Base-by-base conservation (phyloP, 92 coral and sea anemone genomes). In the Epizoanthus illoricatus region DNA sequence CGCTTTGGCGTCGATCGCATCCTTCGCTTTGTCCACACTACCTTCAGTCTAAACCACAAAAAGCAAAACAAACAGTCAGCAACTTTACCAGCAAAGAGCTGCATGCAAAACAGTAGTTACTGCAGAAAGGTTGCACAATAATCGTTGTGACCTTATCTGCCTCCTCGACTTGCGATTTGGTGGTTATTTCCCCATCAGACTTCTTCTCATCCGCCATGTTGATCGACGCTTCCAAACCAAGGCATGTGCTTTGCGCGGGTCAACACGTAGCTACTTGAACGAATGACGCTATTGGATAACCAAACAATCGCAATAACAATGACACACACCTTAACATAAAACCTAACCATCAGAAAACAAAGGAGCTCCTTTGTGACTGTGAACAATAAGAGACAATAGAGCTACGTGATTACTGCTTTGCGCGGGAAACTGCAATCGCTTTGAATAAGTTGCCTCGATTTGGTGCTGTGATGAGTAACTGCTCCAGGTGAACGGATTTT, bases 241-340 rank as follows among this genome's bases (percentile, higher is more conserved):
- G 89, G 92, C 96, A 89, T 92, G 96, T 87, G 93, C 94, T 89
- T 89, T 81, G 90, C 90, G 93, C 93, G 93, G 97, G 93, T n/a
- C n/a, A n/a, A n/a, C n/a, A n/a, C n/a, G n/a, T n/a, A n/a, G n/a
- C n/a, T n/a, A n/a, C n/a, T n/a, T n/a, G n/a, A n/a, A n/a, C n/a
- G n/a, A n/a, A n/a, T n/a, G n/a, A n/a, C n/a, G n/a, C n/a, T n/a
- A n/a, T n/a, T n/a, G n/a, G n/a, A n/a, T n/a, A n/a, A n/a, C n/a
- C n/a, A n/a, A n/a, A n/a, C n/a, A n/a, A n/a, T n/a, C n/a, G n/a
- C n/a, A n/a, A n/a, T n/a, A n/a, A n/a, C n/a, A n/a, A n/a, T n/a
- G n/a, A n/a, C n/a, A n/a, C n/a, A n/a, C n/a, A n/a, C n/a, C n/a
- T n/a, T n/a, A n/a, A n/a, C n/a, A n/a, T n/a, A n/a, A n/a, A n/a